A percentile compares a stretch with the other conserved stretches of the same genome.
Evolutionary conservation across 2,113 vertebrate species (phyloP).

Genomic region (Austrofundulus limnaeus): DNA sequence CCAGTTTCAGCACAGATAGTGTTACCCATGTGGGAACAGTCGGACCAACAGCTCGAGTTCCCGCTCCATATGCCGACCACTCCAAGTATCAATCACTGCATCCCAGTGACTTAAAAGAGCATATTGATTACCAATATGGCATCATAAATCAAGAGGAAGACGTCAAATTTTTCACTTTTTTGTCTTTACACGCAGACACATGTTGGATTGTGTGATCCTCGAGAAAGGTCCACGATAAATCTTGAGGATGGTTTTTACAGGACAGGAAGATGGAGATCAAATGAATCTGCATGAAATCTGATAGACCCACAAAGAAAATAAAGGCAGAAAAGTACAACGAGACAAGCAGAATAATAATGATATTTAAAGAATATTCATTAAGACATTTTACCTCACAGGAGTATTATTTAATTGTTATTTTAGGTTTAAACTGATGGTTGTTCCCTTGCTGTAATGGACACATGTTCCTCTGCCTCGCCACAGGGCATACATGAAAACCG

Average conservation of each 20-base stretch:
- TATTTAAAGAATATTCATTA: neutral
- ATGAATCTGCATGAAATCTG: constrained; percentile 43
- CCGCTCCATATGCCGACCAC: constrained; percentile 63
- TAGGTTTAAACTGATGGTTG: constrained; percentile 6
- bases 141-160: constrained; percentile 69
- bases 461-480: constrained; percentile 61
- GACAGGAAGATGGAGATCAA: constrained; percentile 42
- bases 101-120: constrained; percentile 69
- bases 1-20: constrained; percentile 51
- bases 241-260: constrained; percentile 16
- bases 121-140: constrained; percentile 76
- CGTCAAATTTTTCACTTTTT: constrained; percentile 24
- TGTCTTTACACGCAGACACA: neutral
- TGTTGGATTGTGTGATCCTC: constrained; percentile 14
- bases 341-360: neutral
- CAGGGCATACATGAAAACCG: constrained; percentile 60
- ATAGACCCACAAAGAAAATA: constrained; percentile 15
- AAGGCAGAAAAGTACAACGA: neutral
- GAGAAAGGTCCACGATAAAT: constrained; percentile 43
- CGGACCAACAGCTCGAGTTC: constrained; percentile 64
- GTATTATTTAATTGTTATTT: constrained; percentile 18
- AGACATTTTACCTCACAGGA: neutral
- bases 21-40: constrained; percentile 70
- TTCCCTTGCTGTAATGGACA: constrained; percentile 45
- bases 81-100: constrained; percentile 73